phyloP scores from a whole-genome alignment of 1,140 invertebrate genomes.

The Ips typographus region DNA sequence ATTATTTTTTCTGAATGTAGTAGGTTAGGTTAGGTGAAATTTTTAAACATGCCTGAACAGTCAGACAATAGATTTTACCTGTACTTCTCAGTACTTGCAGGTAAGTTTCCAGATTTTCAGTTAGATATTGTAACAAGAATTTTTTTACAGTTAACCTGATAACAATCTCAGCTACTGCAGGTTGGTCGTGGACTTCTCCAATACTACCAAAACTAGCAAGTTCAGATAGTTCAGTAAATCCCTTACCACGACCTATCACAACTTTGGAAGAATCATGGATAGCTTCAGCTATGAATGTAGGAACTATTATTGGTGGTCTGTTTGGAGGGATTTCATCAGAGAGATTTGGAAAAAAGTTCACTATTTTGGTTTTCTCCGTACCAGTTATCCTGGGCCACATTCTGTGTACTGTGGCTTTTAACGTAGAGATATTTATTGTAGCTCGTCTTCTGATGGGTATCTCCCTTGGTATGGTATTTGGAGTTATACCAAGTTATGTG shows the following conservation, averaged over 20 bases:
- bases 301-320: constrained; percentile 59
- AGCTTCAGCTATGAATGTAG: constrained; percentile 74
- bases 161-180: constrained; percentile 62
- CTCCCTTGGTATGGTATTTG: constrained; percentile 53
- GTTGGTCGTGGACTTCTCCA: constrained; percentile 74
- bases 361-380: constrained; percentile 48
- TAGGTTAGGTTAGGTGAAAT: no score
- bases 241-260: constrained; percentile 49
- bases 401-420: constrained; percentile 50
- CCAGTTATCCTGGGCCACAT: constrained; percentile 52
- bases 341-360: constrained; percentile 53
- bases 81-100: no score
- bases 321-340: constrained; percentile 48
- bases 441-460: constrained; percentile 54
- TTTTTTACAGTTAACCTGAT: constrained; percentile 63
- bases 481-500: constrained; percentile 56
- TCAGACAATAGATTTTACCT: no score
- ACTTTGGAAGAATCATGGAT: constrained; percentile 73
- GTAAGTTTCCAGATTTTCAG: no score
- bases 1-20: no score
- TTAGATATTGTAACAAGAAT: no score
- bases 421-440: constrained; percentile 47
- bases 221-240: constrained; percentile 37
- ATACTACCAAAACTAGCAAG: constrained; percentile 58
- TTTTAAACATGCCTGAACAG: no score